phyloP scores from a whole-genome alignment of 2,113 vertebrate species.

The Boleophthalmus pectinirostris region DNA sequence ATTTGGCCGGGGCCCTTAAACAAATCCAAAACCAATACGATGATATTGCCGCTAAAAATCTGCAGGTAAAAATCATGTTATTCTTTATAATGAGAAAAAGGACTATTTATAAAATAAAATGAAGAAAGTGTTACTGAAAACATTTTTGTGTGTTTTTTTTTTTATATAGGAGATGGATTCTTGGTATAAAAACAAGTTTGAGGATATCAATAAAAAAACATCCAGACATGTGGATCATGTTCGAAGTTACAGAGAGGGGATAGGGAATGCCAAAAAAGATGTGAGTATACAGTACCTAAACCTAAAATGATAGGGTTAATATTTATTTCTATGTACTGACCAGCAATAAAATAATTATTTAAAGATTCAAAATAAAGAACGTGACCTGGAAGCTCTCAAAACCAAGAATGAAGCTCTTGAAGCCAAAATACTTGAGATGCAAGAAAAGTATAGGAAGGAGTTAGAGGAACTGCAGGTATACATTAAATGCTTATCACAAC shows the following conservation, averaged over 20 bases:
- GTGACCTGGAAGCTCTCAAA: slow-evolving; percentile 65
- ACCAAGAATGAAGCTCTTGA: slow-evolving; percentile 72
- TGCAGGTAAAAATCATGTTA: slow-evolving; percentile 76
- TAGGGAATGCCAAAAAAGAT: slow-evolving; percentile 77
- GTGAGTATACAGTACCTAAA: slow-evolving; percentile 69
- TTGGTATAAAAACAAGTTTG: slow-evolving; percentile 84
- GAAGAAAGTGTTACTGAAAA: background rate
- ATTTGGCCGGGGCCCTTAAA: slow-evolving; percentile 81
- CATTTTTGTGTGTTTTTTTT: slow-evolving; percentile 3
- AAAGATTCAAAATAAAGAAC: slow-evolving; percentile 74
- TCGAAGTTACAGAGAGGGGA: slow-evolving; percentile 75
- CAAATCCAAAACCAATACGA: slow-evolving; percentile 83
- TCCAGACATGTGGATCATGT: slow-evolving; percentile 75
- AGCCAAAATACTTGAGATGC: slow-evolving; percentile 66
- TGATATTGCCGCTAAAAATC: slow-evolving; percentile 81
- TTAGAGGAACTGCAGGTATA: slow-evolving; percentile 63
- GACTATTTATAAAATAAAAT: background rate
- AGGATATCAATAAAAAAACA: slow-evolving; percentile 80
- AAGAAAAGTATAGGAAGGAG: slow-evolving; percentile 65
- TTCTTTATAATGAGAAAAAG: background rate
- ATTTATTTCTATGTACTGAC: background rate
- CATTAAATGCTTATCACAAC: too few species aligned
- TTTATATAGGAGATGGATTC: slow-evolving; percentile 80
- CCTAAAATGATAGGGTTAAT: background rate
- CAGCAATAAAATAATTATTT: background rate